Percentiles rank a stretch among this genome's conserved stretches.
Evolutionary conservation across 2,888 invertebrate species (phyloP).

Genomic region (Phortica okadai): DNA sequence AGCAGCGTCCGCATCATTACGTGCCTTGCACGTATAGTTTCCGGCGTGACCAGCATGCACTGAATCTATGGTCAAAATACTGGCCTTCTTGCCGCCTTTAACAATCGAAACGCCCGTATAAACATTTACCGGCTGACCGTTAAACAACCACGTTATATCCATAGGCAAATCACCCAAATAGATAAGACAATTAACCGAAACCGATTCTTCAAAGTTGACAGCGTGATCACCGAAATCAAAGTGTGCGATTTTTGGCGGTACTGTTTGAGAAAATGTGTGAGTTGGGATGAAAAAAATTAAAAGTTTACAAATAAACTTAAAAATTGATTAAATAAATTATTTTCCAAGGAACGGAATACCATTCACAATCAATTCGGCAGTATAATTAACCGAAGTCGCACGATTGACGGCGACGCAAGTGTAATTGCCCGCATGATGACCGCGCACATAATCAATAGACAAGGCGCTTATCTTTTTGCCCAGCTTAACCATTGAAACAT

Average conservation of each 20-base stretch:
- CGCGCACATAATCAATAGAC: slow-evolving; percentile 83
- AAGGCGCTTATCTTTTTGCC: slow-evolving; percentile 82
- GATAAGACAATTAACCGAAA: slow-evolving; percentile 80
- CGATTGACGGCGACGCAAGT: slow-evolving; percentile 83
- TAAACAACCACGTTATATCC: slow-evolving; percentile 79
- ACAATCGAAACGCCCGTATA: slow-evolving; percentile 76
- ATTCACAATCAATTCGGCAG: slow-evolving; percentile 81
- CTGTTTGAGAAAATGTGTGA: slow-evolving; percentile 72
- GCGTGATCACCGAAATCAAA: slow-evolving; percentile 85
- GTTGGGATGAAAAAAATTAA: slow-evolving; percentile 22
- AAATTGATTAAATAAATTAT: slow-evolving; percentile 50
- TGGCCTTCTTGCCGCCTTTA: slow-evolving; percentile 80
- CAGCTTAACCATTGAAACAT: slow-evolving; percentile 77
- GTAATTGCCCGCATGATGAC: slow-evolving; percentile 83
- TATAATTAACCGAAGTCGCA: slow-evolving; percentile 80
- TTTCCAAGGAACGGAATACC: slow-evolving; percentile 69
- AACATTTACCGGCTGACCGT: slow-evolving; percentile 75
- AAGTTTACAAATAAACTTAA: slow-evolving; percentile 37
- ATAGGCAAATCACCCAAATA: slow-evolving; percentile 82
- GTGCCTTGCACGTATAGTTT: slow-evolving; percentile 85
- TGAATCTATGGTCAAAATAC: slow-evolving; percentile 81
- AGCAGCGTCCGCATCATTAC: slow-evolving; percentile 83
- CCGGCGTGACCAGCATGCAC: slow-evolving; percentile 83
- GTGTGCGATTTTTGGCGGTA: slow-evolving; percentile 85
- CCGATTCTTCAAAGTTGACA: slow-evolving; percentile 81